phyloP scores from a whole-genome alignment of 2,113 vertebrate species.

The Melierax canorus region DNA sequence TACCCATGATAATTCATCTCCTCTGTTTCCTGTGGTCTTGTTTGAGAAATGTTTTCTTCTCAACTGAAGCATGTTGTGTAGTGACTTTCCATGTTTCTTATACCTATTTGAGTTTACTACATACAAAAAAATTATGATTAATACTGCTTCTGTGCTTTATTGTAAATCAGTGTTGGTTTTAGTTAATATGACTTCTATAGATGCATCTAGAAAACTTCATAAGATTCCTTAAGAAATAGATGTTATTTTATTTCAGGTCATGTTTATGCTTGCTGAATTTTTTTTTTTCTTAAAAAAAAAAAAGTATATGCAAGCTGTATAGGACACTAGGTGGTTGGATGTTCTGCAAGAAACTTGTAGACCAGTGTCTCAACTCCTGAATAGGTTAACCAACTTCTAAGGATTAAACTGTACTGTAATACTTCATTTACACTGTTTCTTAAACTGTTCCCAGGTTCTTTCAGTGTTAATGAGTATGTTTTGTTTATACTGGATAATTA shows the following conservation, averaged over 20 bases:
- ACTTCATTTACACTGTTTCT: background rate
- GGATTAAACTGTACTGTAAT: background rate
- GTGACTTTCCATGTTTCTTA: background rate
- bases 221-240: background rate
- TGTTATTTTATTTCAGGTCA: background rate
- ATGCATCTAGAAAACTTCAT: background rate
- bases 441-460: background rate
- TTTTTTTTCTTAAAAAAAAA: background rate
- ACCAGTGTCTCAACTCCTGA: background rate
- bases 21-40: background rate
- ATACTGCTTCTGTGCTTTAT: background rate
- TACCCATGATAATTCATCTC: background rate
- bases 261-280: background rate
- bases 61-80: background rate
- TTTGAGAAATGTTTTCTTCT: background rate
- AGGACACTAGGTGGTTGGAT: background rate
- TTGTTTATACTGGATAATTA: background rate
- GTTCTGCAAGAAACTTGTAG: background rate
- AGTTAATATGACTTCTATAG: background rate
- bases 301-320: background rate
- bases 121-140: background rate
- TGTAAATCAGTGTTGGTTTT: background rate
- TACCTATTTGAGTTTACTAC: background rate
- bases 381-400: background rate
- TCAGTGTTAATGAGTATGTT: background rate